Conservation (phyloP, 2,113 vertebrate genomes). For the Butorides virescens region DNA sequence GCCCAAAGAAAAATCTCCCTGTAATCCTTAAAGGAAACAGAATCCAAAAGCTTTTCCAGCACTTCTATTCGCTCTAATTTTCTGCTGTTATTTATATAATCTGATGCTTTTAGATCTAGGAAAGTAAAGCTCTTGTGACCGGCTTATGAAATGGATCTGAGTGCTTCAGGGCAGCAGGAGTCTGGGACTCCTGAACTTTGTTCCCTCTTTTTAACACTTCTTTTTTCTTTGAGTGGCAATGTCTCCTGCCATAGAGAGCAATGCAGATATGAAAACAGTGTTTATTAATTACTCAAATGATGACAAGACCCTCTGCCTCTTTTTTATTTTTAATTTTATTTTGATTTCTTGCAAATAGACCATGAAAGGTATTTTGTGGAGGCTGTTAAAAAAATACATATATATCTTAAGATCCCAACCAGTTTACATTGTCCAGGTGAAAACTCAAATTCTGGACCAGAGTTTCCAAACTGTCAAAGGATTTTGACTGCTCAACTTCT, state of each 20-base stretch:
- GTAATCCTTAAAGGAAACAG: conserved; percentile 2
- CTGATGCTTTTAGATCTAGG: background rate
- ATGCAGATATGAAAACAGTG: background rate
- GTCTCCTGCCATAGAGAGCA: background rate
- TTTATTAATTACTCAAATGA: background rate
- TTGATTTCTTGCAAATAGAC: background rate
- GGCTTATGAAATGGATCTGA: background rate
- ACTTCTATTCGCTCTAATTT: conserved; percentile 28
- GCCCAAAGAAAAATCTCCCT: background rate
- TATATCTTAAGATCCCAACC: background rate
- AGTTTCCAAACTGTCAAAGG: background rate
- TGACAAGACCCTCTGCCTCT: background rate
- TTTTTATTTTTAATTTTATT: background rate
- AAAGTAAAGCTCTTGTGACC: conserved; percentile 3
- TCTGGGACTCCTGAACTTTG: background rate
- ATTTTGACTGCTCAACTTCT: background rate
- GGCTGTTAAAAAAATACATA: background rate
- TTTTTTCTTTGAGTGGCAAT: background rate
- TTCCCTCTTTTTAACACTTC: background rate
- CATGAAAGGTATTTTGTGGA: background rate
- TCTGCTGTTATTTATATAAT: conserved; percentile 2
- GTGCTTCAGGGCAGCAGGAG: background rate
- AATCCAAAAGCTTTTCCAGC: background rate
- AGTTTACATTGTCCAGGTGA: background rate
- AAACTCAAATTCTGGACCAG: background rate